phyloP scores from a whole-genome alignment of 2,888 invertebrate genomes.

The Marasmarcha lunaedactyla region DNA sequence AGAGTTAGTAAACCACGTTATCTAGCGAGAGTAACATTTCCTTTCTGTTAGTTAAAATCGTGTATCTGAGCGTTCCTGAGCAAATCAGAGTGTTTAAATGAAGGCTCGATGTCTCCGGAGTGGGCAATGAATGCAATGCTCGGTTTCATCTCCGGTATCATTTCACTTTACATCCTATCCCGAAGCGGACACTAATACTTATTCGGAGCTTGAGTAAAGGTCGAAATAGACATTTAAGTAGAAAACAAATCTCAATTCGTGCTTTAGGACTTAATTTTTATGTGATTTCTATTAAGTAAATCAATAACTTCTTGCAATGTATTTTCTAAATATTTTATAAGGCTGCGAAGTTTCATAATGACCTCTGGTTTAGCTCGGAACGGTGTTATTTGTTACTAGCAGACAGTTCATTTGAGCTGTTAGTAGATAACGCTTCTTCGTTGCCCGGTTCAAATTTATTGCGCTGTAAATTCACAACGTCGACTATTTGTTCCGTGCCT shows the following conservation, averaged over 20 bases:
- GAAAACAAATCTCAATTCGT: no score
- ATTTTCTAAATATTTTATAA: neutral
- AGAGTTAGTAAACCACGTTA: no score
- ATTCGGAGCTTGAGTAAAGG: no score
- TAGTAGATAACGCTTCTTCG: constrained; percentile 45
- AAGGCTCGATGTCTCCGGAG: neutral
- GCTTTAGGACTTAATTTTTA: no score
- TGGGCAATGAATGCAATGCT: constrained; percentile 14
- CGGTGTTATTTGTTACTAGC: constrained; percentile 29
- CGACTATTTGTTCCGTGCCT: constrained; percentile 9
- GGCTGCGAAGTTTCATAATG: neutral
- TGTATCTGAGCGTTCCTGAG: no score
- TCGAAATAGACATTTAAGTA: no score
- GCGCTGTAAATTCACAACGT: constrained; percentile 44
- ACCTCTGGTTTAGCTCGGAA: constrained; percentile 12
- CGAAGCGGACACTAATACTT: constrained; percentile 37
- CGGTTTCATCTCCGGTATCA: constrained; percentile 48
- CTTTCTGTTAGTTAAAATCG: no score
- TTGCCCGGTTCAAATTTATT: constrained; percentile 52
- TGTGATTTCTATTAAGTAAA: no score
- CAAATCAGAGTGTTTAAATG: constrained; percentile 13
- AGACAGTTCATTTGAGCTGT: constrained; percentile 59
- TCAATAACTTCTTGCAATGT: no score
- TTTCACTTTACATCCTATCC: constrained; percentile 42
- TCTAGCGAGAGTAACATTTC: no score